Evolutionary conservation across 2,888 invertebrate genomes (phyloP), one percentile per base, ranked within the genome.

Genomic region (Acronicta alni): DNA sequence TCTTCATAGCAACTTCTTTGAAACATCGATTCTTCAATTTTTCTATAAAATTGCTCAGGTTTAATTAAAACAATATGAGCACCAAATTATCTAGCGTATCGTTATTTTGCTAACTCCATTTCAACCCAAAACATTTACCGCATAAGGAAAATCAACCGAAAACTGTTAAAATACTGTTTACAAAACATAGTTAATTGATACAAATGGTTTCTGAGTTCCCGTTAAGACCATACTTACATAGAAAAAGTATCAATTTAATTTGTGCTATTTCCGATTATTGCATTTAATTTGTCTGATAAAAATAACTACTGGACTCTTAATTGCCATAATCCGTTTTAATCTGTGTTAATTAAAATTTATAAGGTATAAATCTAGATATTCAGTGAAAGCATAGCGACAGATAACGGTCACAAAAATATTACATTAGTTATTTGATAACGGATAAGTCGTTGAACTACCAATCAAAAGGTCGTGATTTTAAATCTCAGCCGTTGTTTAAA

Each of bases 191-290:
- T 30, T 43, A 47, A 55, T 51, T 46, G 45, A 32, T 48, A 14
- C 15, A 5, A 39, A 39, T 39, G 15, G 4, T 8, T 46, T 10
- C 23, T 44, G 41, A 32, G 17, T 30, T 17, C 23, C 35, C 55
- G 63, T 42, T 32, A 63, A 38, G 46, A 51, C 41, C 38, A 14
- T 20, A 38, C 6, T 15, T 20, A 38, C 6, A 52, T 38, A 0
- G 26, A 26, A 26, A 16, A 48, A 35, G 52, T 35, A 43, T 51
- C 26, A 43, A 55, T 66, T 12, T 51, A 48, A n/a, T 23, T 48
- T 53, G 48, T 6, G 44, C 38, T 35, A 47, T 20, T 17, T 4
- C 35, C 4, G 30, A 43, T 3, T 30, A 18, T 23, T 0, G 1
- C 9, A 14, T n/a, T 42, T 42, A 12, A 18, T 26, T 48, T 12